Base-by-base conservation (phyloP, 2,113 vertebrate species). In the Haplotaxodon microlepis region DNA sequence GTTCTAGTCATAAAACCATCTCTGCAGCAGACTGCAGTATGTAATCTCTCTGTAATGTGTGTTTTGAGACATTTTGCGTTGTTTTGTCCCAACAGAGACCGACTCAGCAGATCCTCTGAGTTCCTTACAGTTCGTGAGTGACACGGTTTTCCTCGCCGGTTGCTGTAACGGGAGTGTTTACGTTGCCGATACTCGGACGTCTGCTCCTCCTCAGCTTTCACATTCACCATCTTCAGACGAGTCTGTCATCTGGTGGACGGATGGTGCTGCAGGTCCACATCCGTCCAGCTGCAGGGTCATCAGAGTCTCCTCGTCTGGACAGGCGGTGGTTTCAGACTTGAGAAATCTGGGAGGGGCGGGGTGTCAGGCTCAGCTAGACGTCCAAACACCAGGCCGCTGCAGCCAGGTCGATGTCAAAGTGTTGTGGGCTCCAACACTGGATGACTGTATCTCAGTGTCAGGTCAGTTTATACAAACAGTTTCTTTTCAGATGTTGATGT, bases 361-460 rank as follows among this genome's bases (percentile, higher is more conserved):
- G 83, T 90, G 95, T 81, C 92, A 36, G 2, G 97, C 90, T 4
- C 97, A 51, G 91, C 96, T 97, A 84, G 11, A 91, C 88, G 8
- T 95, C 90, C 63, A 83, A 40, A 42, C 29, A 0, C 84, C 78
- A 76, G 24, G 69, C 1, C n/a, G 45, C 27, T 40, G 92, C 1
- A 11, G n/a, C 4, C 82, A 45, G 0, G 94, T 96, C 2, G 93
- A 97, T 66, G 92, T 98, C 86, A 92, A 21, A 0, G 83, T 97
- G 90, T 97, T 95, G 1, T 98, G 97, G 98, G 97, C 98, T 42
- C 98, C 98, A 0, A 87, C 85, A 69, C 93, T 98, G 81, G 89
- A 94, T 13, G 89, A 90, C 56, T 97, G 92, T 81, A 40, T 99
- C 10, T 96, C 97, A 0, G 40, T 98, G 40, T 98, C 98, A 93